Base-by-base conservation (phyloP, 2,888 invertebrate species). In the Drosophila limbata region DNA sequence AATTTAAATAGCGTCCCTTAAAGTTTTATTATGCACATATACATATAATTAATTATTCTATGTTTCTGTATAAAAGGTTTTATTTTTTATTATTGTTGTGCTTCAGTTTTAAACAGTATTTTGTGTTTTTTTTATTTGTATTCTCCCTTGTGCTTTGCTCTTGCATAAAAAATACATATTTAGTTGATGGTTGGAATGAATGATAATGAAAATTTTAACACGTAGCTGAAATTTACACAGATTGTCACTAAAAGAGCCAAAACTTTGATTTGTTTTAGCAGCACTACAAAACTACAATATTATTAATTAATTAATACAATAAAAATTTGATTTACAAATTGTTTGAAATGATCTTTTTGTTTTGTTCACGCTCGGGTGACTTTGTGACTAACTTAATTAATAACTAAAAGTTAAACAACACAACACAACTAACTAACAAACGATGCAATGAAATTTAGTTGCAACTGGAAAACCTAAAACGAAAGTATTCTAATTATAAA, bases 401-500 rank as follows among this genome's bases (percentile, higher is more conserved):
- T 48, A 68, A 56, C 39, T 61, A 59, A 52, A 73, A 53, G 56
- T 55, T 31, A 50, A 63, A 63, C 21, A 21, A 21, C 21, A 21
- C 28, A 53, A 28, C 17, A 25, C 37, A 28, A 52, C 13, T 45
- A 47, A 50, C 52, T 55, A 50, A 75, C 61, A 28, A 59, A 31
- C 40, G 19, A 64, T 75, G 68, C 56, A 64, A 64, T 77, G 56
- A 28, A 47, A 69, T 60, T 66, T 70, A 59, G 57, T 51, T 53
- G 65, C 52, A 73, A 68, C 62, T 40, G 65, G 55, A 56, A 65
- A 73, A 61, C 44, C 72, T 52, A 57, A 56, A 82, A 69, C 62
- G 19, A 72, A 83, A 86, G 88, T 84, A 88, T 81, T 88, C 69
- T 88, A 84, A 77, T 81, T 88, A 72, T 88, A 81, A 85, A 76